Evolutionary conservation across 2,888 invertebrate genomes (phyloP), one percentile per base, ranked within the genome.

Genomic region (Drosophila merina): DNA sequence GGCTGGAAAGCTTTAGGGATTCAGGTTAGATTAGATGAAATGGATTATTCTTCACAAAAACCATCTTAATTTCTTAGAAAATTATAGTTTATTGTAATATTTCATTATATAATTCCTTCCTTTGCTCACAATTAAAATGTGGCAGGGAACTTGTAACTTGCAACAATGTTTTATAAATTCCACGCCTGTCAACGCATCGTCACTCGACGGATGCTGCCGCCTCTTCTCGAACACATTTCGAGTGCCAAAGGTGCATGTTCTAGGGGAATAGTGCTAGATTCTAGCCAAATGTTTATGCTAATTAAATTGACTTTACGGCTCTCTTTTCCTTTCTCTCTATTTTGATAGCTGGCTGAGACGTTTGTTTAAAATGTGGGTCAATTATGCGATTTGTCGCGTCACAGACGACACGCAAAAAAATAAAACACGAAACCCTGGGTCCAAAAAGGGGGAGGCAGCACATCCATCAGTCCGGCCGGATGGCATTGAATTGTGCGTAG

Each of bases 351-450:
- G 25, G 40, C 54, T 45, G 64, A 45, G 72, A 40, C 38, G 74
- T 63, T 70, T 79, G 52, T 71, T 68, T 67, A 51, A 72, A 78
- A 88, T 89, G 80, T 86, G 72, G 88, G 88, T 89, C 87, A 88
- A 89, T 88, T 88, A 85, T 85, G 81, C 85, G 83, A 88, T 82
- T 88, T 77, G 88, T 82, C 87, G 85, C 87, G 74, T 72, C 79
- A 60, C 73, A 81, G 68, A 72, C 72, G 76, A 60, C 72, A 68
- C 68, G 9, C 38, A 12, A 40, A 69, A 51, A 49, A 45, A 69
- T 48, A 49, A 45, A 25, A 14, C 14, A 20, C 42, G 48, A 20
- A 20, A 7, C 12, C 40, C 38, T 54, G 59, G 71, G 9, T 50
- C 38, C 40, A 44, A 20, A 42, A 40, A 42, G 40, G 40, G n/a